A percentile compares a stretch with the other conserved stretches of the same genome.
phyloP scores from a whole-genome alignment of 2,888 invertebrate species.

The Theodoxus fluviatilis region DNA sequence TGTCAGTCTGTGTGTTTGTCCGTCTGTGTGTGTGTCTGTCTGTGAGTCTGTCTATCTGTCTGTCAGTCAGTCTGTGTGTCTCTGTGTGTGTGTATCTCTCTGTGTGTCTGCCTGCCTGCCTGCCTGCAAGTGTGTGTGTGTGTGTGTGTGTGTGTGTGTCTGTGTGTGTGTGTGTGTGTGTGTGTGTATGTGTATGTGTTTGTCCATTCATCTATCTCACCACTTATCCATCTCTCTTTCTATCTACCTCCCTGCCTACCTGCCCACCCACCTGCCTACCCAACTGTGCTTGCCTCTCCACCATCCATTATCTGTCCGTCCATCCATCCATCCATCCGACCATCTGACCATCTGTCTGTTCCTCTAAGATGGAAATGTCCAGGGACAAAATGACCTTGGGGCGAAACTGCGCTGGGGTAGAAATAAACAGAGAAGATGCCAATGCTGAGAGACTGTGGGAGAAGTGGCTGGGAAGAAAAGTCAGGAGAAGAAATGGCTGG shows the following conservation, averaged over 20 bases:
- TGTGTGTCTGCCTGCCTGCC: background rate
- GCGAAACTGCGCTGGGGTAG: too few relatives aligned
- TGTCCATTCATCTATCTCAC: background rate
- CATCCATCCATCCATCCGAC: too few relatives aligned
- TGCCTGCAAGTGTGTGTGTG: background rate
- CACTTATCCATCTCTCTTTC: background rate
- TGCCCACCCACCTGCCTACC: too few relatives aligned
- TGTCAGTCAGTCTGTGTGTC: background rate
- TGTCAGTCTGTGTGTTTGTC: constrained; percentile 1
- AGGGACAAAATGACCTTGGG: too few relatives aligned
- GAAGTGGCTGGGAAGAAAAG: too few relatives aligned
- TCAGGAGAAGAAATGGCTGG: too few relatives aligned
- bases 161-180: background rate
- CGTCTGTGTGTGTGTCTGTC: constrained; percentile 4
- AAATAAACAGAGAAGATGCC: too few relatives aligned
- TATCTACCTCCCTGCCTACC: background rate
- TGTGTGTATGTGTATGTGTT: background rate
- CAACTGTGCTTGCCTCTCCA: too few relatives aligned
- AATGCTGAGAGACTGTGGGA: too few relatives aligned
- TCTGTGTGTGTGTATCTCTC: background rate
- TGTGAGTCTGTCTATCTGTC: background rate
- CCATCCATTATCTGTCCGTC: too few relatives aligned
- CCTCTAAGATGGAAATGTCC: too few relatives aligned
- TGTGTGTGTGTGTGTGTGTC: background rate
- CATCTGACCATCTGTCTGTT: too few relatives aligned